These are phyloP conservation scores for Nerophis ophidion DNA, from an alignment of 2,113 vertebrate genomes.

Conservation along the genomic window DNA sequence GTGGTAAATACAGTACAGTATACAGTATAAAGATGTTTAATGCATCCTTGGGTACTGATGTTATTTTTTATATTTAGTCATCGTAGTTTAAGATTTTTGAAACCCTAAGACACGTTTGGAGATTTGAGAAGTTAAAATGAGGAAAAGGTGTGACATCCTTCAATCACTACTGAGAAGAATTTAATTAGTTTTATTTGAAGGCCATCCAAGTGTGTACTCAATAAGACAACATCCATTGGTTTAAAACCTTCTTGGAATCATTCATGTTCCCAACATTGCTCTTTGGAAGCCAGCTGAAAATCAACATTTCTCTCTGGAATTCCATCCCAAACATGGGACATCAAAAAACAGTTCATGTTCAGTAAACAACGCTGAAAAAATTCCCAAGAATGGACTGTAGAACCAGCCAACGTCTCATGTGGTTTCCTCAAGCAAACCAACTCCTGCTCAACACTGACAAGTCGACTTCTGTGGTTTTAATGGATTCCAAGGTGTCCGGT, in stretches of 20 bases:
- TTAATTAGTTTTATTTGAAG: conserved; percentile 2
- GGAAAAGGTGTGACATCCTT: not conserved
- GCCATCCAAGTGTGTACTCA: conserved; percentile 13
- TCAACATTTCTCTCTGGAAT: not conserved
- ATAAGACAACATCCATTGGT: conserved; percentile 13
- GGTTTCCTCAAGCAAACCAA: not conserved
- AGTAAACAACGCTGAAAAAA: not conserved
- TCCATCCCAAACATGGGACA: no score
- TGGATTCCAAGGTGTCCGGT: conserved; percentile 72
- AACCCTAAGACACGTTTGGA: no score
- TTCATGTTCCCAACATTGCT: not conserved
- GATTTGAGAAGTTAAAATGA: not conserved
- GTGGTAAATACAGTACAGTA: no score
- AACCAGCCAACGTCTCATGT: not conserved
- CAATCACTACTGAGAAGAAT: not conserved
- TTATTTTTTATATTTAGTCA: no score
- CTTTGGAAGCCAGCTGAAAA: not conserved
- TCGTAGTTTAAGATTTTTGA: no score
- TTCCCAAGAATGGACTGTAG: not conserved
- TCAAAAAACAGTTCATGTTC: no score
- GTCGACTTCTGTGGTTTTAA: not conserved
- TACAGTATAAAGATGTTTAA: no score
- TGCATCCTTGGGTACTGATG: no score
- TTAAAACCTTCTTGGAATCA: no score
- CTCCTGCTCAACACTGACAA: not conserved